Base-by-base conservation (phyloP, 2,113 vertebrate genomes). In the Melanostigma gelatinosum region DNA sequence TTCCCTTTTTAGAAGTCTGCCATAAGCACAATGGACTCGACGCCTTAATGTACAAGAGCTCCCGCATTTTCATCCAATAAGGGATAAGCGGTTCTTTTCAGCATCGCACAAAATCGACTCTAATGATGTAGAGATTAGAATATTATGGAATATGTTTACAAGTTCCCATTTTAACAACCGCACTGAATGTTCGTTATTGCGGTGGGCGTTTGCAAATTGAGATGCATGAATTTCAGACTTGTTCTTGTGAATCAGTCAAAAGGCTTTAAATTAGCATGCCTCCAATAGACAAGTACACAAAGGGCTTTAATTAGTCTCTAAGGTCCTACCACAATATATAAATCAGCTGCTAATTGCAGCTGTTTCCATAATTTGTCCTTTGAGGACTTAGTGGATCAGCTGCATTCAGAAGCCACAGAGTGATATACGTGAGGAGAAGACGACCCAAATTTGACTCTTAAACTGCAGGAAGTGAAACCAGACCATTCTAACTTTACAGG, bases 221-320 rank as follows among this genome's bases (percentile, higher is more conserved):
- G 89, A 86, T 68, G 79, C 65, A 86, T 85, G 78, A 73, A 93
- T 92, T 87, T 85, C 72, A 82, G 65, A 88, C 86, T 82, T 88
- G 65, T 88, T 87, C 85, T 79, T 62, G 48, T 81, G 85, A 88
- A 90, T 87, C 93, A 93, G 88, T 95, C 93, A 92, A 91, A 91
- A 89, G 77, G 75, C 80, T 91, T 91, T 71, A 85, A 93, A 93
- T 94, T 93, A 94, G 92, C 93, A 95, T 86, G 93, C 96, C 95
- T 95, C 93, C 92, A 90, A 91, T 90, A 94, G 94, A 95, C 91
- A 88, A 88, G 85, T 92, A 94, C 95, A 95, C 93, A 96, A 96
- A 95, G 91, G 85, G 79, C 89, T 91, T 93, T 97, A 97, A 97
- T 97, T 96, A 95, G 95, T 96, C 96, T 96, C 96, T 80, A 81